Evolutionary conservation across 2,113 vertebrate genomes (phyloP).

Genomic region (Notothenia rossii): DNA sequence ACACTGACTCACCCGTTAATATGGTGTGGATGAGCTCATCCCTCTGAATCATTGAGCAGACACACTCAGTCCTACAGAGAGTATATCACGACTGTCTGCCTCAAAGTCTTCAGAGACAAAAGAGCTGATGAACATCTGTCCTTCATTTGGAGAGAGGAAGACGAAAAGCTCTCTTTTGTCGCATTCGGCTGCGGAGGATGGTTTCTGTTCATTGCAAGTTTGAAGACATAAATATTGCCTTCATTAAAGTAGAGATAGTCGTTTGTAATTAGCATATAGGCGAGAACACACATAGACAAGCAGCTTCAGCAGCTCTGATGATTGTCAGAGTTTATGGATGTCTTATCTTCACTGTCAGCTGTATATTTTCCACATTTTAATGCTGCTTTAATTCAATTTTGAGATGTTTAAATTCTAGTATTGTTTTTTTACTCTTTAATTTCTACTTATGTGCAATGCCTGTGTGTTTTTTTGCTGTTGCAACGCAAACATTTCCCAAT

Average conservation of each 20-base stretch:
- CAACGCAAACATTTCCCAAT: no score
- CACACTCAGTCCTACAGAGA: constrained; percentile 36
- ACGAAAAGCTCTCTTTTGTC: constrained; percentile 28
- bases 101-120: constrained; percentile 54
- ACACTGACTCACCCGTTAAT: not conserved
- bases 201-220: constrained; percentile 9
- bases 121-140: constrained; percentile 51
- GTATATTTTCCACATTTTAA: no score
- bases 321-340: not conserved
- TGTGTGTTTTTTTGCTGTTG: no score
- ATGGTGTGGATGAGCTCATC: constrained; percentile 26
- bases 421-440: no score
- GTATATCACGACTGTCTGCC: constrained; percentile 39
- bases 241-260: constrained; percentile 54
- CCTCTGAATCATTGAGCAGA: constrained; percentile 36
- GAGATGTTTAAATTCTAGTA: no score
- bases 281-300: constrained; percentile 16
- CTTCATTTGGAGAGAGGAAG: constrained; percentile 43
- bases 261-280: not conserved
- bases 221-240: constrained; percentile 48
- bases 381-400: no score
- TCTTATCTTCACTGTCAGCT: no score
- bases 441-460: no score
- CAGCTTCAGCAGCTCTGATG: not conserved
- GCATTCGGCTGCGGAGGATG: constrained; percentile 35